phyloP scores from a whole-genome alignment of 2,888 invertebrate genomes.

The Resseliella maxima region DNA sequence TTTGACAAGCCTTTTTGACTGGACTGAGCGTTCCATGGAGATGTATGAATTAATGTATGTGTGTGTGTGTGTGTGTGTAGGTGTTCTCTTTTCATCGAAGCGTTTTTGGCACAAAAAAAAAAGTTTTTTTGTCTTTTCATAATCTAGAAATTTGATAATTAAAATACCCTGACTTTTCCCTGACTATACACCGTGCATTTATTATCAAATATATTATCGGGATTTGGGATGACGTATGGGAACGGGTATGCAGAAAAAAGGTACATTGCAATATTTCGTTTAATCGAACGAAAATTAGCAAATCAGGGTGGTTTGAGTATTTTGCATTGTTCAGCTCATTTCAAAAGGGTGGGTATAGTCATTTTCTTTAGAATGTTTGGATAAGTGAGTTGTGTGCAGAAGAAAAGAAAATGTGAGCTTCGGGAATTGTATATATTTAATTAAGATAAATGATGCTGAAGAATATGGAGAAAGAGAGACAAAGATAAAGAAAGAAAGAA shows the following conservation, averaged over 20 bases:
- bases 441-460: not conserved
- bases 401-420: not conserved
- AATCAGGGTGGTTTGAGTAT: not conserved
- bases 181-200: conserved; percentile 28
- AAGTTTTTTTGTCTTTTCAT: not conserved
- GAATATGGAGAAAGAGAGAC: not conserved
- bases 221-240: not conserved
- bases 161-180: conserved; percentile 54
- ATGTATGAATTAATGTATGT: not conserved
- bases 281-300: not conserved
- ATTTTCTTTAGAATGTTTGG: too few relatives aligned
- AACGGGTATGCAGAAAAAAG: not conserved
- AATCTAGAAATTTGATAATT: conserved; percentile 42
- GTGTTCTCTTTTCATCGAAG: not conserved
- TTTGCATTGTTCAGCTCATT: not conserved
- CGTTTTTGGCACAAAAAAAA: not conserved
- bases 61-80: not conserved
- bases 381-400: not conserved
- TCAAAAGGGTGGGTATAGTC: not conserved
- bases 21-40: conserved; percentile 4
- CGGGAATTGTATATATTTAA: not conserved
- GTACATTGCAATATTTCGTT: not conserved
- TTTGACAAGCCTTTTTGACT: not conserved
- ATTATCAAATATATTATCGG: conserved; percentile 4
- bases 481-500: not conserved